Base-by-base conservation (phyloP, 1,140 invertebrate species). In the Bactericera cockerelli region DNA sequence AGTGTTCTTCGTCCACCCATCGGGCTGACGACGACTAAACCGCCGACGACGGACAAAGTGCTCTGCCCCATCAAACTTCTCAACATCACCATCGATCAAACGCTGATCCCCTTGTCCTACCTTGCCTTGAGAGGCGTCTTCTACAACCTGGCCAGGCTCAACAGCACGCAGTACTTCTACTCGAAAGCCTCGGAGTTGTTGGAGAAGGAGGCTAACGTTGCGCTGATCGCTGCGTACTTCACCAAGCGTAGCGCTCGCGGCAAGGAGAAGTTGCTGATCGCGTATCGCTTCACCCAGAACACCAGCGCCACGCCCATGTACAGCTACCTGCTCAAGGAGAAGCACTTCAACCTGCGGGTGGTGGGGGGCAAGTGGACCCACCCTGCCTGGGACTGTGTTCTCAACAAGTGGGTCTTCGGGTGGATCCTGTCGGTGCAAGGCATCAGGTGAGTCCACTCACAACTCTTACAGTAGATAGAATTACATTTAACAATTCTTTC, bases 391-490 rank as follows among this genome's bases (percentile, higher is more conserved):
- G 42, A 49, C 19, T 49, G 42, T 49, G 42, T 49, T 6, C 22
- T 49, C 8, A 49, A 49, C 42, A 49, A 49, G 22, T 49, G 42
- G 42, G n/a, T 49, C 4, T 49, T 49, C 42, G 42, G 42, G 19
- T 49, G 42, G 42, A 49, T 49, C 19, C 42, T 49, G 22, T 49
- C 42, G 8, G n/a, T 49, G 6, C 42, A 49, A 49, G 42, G 42
- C 6, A 49, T 22, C 4, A 49, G 42, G 42, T 49, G n/a, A 49
- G 42, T 49, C n/a, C n/a, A 49, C n/a, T n/a, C n/a, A n/a, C n/a
- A n/a, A n/a, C n/a, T n/a, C n/a, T n/a, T n/a, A n/a, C n/a, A n/a
- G n/a, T n/a, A n/a, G n/a, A n/a, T n/a, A n/a, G n/a, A n/a, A n/a
- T n/a, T n/a, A n/a, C n/a, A n/a, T n/a, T n/a, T n/a, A n/a, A n/a